phyloP scores from a whole-genome alignment of 2,113 vertebrate genomes.

The Xyrauchen texanus region DNA sequence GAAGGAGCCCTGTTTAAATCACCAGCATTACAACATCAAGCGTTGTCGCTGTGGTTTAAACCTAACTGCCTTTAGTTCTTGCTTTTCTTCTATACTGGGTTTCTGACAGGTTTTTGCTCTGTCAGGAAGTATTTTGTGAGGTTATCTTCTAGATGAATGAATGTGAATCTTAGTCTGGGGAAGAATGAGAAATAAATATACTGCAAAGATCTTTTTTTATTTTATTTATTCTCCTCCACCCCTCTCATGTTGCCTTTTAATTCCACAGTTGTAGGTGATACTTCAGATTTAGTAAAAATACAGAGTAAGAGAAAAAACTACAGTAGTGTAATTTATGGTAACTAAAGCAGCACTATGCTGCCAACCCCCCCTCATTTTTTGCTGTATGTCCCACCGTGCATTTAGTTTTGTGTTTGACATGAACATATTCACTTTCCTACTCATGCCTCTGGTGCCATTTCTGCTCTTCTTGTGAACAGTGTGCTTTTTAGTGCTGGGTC shows the following conservation, averaged over 20 bases:
- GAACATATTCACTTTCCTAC: neutral
- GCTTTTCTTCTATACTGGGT: constrained; percentile 55
- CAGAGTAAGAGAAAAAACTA: constrained; percentile 2
- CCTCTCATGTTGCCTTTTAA: too few species aligned
- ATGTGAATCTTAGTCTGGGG: constrained; percentile 6
- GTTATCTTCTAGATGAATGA: constrained; percentile 27
- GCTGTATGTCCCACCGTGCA: neutral
- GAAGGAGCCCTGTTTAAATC: constrained; percentile 15
- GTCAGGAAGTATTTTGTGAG: constrained; percentile 48
- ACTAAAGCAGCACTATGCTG: neutral
- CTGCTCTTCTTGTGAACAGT: constrained; percentile 11
- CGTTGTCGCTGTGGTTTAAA: constrained; percentile 46
- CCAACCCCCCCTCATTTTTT: neutral
- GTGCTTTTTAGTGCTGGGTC: constrained; percentile 3
- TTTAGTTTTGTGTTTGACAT: neutral
- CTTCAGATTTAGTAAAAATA: constrained; percentile 4
- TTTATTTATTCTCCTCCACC: neutral
- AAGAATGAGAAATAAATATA: neutral
- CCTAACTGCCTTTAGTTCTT: constrained; percentile 8
- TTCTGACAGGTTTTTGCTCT: constrained; percentile 62
- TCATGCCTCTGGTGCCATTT: constrained; percentile 31
- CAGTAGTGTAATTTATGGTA: constrained; percentile 11
- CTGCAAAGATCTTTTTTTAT: neutral
- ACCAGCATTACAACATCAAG: constrained; percentile 36
- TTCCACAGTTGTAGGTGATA: neutral